phyloP scores from a whole-genome alignment of 2,113 vertebrate species.

The Lophochroa leadbeateri region DNA sequence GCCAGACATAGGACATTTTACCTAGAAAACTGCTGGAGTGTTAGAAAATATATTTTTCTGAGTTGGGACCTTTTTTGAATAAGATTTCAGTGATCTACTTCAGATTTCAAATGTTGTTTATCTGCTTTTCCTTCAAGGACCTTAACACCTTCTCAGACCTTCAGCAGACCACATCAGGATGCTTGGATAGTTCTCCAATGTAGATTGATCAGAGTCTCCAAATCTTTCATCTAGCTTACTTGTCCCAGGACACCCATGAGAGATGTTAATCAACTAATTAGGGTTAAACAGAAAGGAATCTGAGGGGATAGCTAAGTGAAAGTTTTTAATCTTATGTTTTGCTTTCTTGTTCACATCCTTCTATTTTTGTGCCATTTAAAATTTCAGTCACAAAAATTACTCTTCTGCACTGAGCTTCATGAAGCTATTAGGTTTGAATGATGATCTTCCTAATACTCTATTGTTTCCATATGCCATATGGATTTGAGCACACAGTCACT shows the following conservation, averaged over 20 bases:
- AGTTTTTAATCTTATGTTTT: neutral
- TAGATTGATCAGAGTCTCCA: neutral
- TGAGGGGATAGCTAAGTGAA: neutral
- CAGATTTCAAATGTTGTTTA: neutral
- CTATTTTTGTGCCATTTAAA: neutral
- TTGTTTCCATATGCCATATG: neutral
- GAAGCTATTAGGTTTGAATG: neutral
- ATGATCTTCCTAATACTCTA: neutral
- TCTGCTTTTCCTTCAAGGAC: neutral
- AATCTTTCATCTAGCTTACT: neutral
- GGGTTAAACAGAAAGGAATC: neutral
- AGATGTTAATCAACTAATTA: neutral
- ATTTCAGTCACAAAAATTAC: neutral
- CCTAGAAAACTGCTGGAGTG: neutral
- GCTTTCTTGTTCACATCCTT: neutral
- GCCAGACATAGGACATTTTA: neutral
- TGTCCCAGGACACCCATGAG: neutral
- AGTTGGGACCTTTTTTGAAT: neutral
- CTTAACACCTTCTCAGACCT: neutral
- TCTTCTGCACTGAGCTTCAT: neutral
- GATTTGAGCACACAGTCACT: neutral
- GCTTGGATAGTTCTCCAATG: neutral
- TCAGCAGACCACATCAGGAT: neutral
- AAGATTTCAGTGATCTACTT: neutral
- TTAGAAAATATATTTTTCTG: neutral